Evolutionary conservation across 2,797 vertebrate species (phyloP).

Genomic region (Staurois parvus): DNA sequence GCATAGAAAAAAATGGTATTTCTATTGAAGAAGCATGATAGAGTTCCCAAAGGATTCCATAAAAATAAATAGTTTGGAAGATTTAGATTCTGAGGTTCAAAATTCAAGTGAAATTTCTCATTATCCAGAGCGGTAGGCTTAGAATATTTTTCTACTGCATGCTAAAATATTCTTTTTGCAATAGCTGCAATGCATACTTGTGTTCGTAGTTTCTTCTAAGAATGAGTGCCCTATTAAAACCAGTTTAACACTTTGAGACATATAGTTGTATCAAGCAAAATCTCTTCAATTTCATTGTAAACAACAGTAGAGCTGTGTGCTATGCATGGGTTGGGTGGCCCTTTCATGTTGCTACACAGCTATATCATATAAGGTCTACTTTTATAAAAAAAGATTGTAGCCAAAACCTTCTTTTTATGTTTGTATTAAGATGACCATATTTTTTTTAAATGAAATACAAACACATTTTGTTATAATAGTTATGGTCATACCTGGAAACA

Average conservation of each 20-base stretch:
- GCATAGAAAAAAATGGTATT: not conserved
- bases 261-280: not conserved
- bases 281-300: too few relatives aligned
- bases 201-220: not conserved
- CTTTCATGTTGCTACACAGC: not conserved
- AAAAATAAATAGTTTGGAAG: not conserved
- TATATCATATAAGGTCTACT: not conserved
- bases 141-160: not conserved
- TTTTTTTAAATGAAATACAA: too few relatives aligned
- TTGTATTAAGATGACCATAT: too few relatives aligned
- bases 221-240: not conserved
- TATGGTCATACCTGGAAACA: too few relatives aligned
- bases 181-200: not conserved
- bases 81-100: not conserved
- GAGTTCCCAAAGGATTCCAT: not conserved
- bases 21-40: not conserved
- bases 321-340: not conserved
- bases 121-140: not conserved
- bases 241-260: not conserved
- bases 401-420: too few relatives aligned
- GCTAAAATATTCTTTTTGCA: not conserved
- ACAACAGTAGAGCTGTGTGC: not conserved
- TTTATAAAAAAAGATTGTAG: too few relatives aligned
- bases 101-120: not conserved
- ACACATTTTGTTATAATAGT: too few relatives aligned